Evolutionary conservation across 2,888 invertebrate genomes (phyloP).

Genomic region (Endomychus coccineus): DNA sequence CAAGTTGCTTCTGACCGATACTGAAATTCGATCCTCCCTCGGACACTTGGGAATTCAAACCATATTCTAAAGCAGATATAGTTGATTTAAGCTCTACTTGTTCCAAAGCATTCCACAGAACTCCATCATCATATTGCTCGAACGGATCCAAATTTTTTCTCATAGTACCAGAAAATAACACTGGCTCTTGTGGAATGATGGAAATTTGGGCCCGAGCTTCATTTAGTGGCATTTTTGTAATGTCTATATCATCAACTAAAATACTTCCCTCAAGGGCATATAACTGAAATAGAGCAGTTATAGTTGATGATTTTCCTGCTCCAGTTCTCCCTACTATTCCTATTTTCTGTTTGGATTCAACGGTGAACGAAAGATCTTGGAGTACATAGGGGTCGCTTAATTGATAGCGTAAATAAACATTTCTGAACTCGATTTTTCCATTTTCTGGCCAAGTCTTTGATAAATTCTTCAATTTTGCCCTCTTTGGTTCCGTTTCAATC

Average conservation of each 20-base stretch:
- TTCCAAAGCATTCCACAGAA: conserved; percentile 32
- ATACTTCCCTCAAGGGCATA: conserved; percentile 72
- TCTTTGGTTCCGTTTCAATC: conserved; percentile 32
- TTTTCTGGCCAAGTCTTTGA: conserved; percentile 64
- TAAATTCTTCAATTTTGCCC: conserved; percentile 38
- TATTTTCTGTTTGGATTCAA: conserved; percentile 65
- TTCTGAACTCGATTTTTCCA: conserved; percentile 61
- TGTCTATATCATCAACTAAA: conserved; percentile 71
- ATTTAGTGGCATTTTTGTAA: conserved; percentile 62
- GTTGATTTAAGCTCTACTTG: conserved; percentile 45
- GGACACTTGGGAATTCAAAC: conserved; percentile 37
- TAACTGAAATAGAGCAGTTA: conserved; percentile 73
- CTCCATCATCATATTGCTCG: conserved; percentile 31
- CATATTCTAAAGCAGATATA: conserved; percentile 53
- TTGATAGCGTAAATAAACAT: conserved; percentile 65
- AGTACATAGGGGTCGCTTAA: conserved; percentile 66
- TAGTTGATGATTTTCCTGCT: conserved; percentile 73
- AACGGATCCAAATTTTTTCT: conserved; percentile 41
- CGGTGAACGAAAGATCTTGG: conserved; percentile 58
- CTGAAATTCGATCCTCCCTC: conserved; percentile 55
- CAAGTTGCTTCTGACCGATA: conserved; percentile 55
- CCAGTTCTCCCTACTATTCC: conserved; percentile 80
- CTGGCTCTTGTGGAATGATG: conserved; percentile 83
- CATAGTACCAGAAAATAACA: conserved; percentile 66
- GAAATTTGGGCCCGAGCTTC: conserved; percentile 69